phyloP scores from a whole-genome alignment of 2,888 invertebrate genomes.

The Sminthurides aquaticus region DNA sequence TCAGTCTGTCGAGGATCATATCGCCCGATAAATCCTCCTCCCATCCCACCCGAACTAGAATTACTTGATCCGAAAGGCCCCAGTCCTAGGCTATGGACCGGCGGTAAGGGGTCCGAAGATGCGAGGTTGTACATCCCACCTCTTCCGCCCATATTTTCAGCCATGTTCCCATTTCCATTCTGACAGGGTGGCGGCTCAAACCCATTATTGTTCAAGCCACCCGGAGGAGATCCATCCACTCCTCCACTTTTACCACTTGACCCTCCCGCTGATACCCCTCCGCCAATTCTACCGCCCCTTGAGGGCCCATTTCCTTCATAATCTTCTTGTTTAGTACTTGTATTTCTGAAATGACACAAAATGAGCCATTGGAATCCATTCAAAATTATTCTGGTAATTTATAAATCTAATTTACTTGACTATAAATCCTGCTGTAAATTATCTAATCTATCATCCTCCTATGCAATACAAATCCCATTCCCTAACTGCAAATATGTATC shows the following conservation, averaged over 20 bases:
- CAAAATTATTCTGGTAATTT: too few species aligned
- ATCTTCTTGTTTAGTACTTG: slow-evolving; percentile 38
- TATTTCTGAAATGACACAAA: slow-evolving; percentile 6
- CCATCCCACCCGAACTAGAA: slow-evolving; percentile 49
- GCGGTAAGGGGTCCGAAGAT: slow-evolving; percentile 42
- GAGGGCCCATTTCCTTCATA: slow-evolving; percentile 44
- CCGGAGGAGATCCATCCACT: slow-evolving; percentile 36
- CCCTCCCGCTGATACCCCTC: slow-evolving; percentile 37
- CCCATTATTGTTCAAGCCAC: slow-evolving; percentile 55
- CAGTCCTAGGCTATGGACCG: slow-evolving; percentile 50
- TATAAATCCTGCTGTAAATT: too few species aligned
- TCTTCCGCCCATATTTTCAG: slow-evolving; percentile 29
- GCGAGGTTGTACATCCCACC: slow-evolving; percentile 40
- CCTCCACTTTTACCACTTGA: slow-evolving; percentile 35
- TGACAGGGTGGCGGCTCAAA: slow-evolving; percentile 53
- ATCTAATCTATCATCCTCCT: too few species aligned
- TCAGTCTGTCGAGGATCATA: slow-evolving; percentile 43
- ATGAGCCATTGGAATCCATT: too few species aligned
- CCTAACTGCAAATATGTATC: too few species aligned
- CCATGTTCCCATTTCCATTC: slow-evolving; percentile 47
- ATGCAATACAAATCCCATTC: too few species aligned
- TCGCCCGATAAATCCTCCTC: slow-evolving; percentile 53
- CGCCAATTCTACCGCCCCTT: slow-evolving; percentile 42
- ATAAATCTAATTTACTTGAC: too few species aligned
- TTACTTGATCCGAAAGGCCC: slow-evolving; percentile 54